Conservation (phyloP, 2,113 vertebrate species). For the Melozone crissalis region DNA sequence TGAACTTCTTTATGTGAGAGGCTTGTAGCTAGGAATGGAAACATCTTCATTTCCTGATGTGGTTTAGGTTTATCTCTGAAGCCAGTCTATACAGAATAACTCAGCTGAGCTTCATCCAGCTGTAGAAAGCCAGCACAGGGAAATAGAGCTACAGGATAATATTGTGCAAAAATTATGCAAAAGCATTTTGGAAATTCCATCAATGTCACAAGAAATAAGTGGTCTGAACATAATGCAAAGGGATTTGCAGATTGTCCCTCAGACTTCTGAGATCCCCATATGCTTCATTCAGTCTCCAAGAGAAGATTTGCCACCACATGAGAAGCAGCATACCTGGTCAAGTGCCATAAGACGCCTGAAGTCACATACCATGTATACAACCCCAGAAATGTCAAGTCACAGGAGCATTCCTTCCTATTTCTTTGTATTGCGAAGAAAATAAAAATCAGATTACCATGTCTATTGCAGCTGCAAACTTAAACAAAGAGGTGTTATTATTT, state of each 20-base stretch:
- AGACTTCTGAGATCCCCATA: not conserved
- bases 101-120: not conserved
- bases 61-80: not conserved
- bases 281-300: not conserved
- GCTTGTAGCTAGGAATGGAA: not conserved
- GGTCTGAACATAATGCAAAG: not conserved
- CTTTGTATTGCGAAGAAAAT: not conserved
- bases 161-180: not conserved
- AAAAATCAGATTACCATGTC: not conserved
- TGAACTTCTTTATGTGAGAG: not conserved
- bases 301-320: not conserved
- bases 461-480: not conserved
- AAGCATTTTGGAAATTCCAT: not conserved
- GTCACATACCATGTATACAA: not conserved
- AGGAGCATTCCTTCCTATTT: not conserved
- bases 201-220: not conserved
- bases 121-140: not conserved
- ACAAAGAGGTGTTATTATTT: not conserved
- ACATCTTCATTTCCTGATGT: not conserved
- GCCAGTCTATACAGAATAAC: not conserved
- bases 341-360: not conserved
- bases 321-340: not conserved
- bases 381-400: not conserved
- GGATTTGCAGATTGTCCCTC: not conserved
- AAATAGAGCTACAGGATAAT: not conserved